Evolutionary conservation across 2,888 invertebrate genomes (phyloP), one percentile per base, ranked within the genome.

Genomic region (Epinotia brunnichana): DNA sequence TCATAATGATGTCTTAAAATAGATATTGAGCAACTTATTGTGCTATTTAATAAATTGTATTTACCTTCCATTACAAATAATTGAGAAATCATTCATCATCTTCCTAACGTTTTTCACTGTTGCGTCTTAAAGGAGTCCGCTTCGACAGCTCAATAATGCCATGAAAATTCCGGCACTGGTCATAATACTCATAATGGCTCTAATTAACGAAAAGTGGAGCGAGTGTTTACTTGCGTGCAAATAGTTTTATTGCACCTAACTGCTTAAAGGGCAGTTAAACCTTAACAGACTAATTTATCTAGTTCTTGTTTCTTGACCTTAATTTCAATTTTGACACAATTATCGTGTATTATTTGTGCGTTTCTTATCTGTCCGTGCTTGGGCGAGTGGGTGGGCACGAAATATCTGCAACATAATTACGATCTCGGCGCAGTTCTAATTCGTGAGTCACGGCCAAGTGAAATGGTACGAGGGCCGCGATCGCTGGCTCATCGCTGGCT

Each of bases 401-500:
- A 89, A 89, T 90, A 88, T 85, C 85, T 87, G 82, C 83, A 82
- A 84, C 83, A 85, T 92, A 91, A 90, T 92, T 90, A 89, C 88
- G 85, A 90, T 90, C 89, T 90, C 85, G 85, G 82, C 85, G 83
- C 78, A 90, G 90, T 84, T 91, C 90, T 92, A 91, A 91, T 91
- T 92, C 92, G 92, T 92, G 92, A 91, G 90, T 92, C 92, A 92
- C 92, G 92, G 89, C 82, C 85, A 82, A 84, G 87, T 87, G 89
- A 90, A 90, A 91, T 88, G 89, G 90, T 87, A 87, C 88, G 87
- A 85, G 82, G 85, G 76, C 86, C 87, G 85, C 84, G 87, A 87
- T 87, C 84, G 86, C 82, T 82, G 83, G 83, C 87, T 83, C 86
- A 87, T 90, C 62, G 62, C 62, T 48, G 48, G 29, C 29, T 90